Base-by-base conservation (phyloP, 2,888 invertebrate species). In the Rhogogaster chlorosoma region DNA sequence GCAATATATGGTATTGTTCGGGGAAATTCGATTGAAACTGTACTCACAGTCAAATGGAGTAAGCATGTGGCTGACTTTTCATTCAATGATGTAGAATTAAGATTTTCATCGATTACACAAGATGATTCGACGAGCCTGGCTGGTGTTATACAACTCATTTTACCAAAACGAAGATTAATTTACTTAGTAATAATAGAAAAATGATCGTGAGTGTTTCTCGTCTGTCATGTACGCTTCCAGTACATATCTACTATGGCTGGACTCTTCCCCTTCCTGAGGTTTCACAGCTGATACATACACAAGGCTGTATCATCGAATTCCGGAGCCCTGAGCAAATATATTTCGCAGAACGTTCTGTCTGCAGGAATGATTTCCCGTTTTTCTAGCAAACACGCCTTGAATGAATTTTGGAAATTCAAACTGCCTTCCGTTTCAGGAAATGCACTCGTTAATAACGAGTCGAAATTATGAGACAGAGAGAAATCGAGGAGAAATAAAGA, bases 41-140 rank as follows among this genome's bases (percentile, higher is more conserved):
- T 67, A 84, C 88, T 86, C 80, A 88, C 88, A 53, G 88, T 89
- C 88, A 89, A 87, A 82, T 83, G 84, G 36, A 89, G 87, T 29
- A 86, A 78, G 82, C 88, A 89, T 32, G 86, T 89, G 2, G 88
- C 70, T 7, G 87, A 82, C 77, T 88, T 89, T 82, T 83, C 75
- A 49, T 87, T 87, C 15, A 84, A 75, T 29, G 87, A 84, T 4
- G 86, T 86, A 26, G 88, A 86, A 18, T 86, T 85, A 38, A 88
- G 57, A 85, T 86, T 88, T 42, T 89, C 88, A 70, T 89, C 88
- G n/a, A 89, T 87, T 38, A 84, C 86, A 45, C 87, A 89, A 6
- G 87, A 86, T 10, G 88, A 86, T 83, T 87, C 87, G n/a, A 89
- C 84, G 0, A 89, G 86, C 84, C 84, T 85, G 10, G 88, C 75